Percentiles rank a stretch among this genome's conserved stretches.
These are phyloP conservation scores for Telmatochromis sp. DNA, from an alignment of 2,113 vertebrate genomes.

Conservation along the genomic window DNA sequence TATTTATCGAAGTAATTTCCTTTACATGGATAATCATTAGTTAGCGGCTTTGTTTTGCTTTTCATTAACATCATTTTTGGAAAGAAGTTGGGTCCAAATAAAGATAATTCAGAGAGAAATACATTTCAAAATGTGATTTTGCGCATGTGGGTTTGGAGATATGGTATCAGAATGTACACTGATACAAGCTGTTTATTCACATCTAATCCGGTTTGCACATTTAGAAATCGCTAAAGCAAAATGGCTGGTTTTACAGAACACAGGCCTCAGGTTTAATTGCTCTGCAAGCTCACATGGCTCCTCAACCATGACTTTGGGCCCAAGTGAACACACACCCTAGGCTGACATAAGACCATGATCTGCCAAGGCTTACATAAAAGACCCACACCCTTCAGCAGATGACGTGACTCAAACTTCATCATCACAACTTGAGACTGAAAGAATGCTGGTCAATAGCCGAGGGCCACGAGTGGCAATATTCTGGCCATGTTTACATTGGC, in stretches of 20 bases:
- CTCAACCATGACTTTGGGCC: constrained; percentile 11
- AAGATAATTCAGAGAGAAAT: background rate
- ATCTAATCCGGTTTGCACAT: background rate
- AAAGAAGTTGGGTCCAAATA: background rate
- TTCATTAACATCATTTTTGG: constrained; percentile 16
- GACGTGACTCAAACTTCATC: constrained; percentile 35
- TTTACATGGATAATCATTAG: background rate
- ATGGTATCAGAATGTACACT: background rate
- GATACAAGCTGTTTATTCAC: background rate
- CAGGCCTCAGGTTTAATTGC: constrained; percentile 39
- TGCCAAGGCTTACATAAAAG: constrained; percentile 53
- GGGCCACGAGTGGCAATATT: constrained; percentile 46
- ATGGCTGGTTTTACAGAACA: background rate
- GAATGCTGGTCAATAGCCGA: constrained; percentile 52
- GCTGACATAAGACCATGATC: constrained; percentile 49
- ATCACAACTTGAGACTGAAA: constrained; percentile 28
- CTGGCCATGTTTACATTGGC: constrained; percentile 51
- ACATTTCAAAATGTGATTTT: background rate
- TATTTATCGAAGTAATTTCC: constrained; percentile 1
- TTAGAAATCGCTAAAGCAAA: background rate
- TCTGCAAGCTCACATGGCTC: background rate
- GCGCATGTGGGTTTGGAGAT: background rate
- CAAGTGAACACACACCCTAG: constrained; percentile 51
- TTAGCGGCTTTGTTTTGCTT: constrained; percentile 13
- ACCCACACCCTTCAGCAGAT: constrained; percentile 47